Evolutionary conservation across 2,888 invertebrate species (phyloP), one percentile per base, ranked within the genome.

Genomic region (Cyclophora punctaria): DNA sequence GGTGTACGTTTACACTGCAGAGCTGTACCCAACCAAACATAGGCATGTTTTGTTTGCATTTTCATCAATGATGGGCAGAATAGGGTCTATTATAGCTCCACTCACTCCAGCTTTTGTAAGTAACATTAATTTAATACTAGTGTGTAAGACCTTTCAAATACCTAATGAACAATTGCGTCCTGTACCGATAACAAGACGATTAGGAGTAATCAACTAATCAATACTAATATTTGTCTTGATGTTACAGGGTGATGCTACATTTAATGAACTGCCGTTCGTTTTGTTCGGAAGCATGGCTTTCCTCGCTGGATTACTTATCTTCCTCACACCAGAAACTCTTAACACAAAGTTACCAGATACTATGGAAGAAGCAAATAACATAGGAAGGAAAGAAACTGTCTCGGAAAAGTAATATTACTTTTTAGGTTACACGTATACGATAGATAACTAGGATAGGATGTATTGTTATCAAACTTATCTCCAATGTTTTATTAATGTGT

Each of bases 81-180:
- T 93, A 46, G 93, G 93, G 0, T 90, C 92, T 2, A 91, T 93
- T 74, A 64, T 91, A 41, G 92, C 93, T 0, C 93, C 93, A 0
- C 92, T 92, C 60, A 91, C 92, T 3, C 91, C 91, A 7, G 80
- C 93, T 47, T 67, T 93, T 71, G 91, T 91, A 72, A 80, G 81
- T 73, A 48, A 20, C n/a, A 34, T 51, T 20, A 3, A 7, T 46
- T 49, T 55, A 1, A 20, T 20, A 20, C 20, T 20, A 20, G 20
- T 20, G 20, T n/a, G n/a, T n/a, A n/a, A n/a, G n/a, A n/a, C n/a
- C n/a, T n/a, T n/a, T n/a, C n/a, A n/a, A n/a, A n/a, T n/a, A n/a
- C n/a, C n/a, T n/a, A n/a, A n/a, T n/a, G n/a, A n/a, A n/a, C n/a
- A n/a, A n/a, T n/a, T n/a, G n/a, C 20, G 20, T 20, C 20, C 20